Percentiles rank a stretch among this genome's conserved stretches.
Evolutionary conservation across 2,113 vertebrate genomes (phyloP).

Genomic region (Arenaria interpres): DNA sequence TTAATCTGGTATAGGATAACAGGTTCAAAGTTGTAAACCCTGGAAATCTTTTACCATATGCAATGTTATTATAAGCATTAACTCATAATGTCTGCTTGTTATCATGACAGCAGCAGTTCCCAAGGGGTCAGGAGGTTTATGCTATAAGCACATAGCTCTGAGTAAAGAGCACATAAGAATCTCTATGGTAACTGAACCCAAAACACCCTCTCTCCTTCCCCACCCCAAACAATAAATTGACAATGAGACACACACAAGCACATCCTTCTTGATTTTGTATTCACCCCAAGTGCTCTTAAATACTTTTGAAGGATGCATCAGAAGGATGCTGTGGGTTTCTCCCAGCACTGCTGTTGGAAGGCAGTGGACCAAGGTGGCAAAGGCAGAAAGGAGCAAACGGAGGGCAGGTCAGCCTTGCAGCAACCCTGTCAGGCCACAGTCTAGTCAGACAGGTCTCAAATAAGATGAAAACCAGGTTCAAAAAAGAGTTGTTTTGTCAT

Average conservation of each 20-base stretch:
- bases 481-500: neutral
- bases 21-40: constrained; percentile 78
- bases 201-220: neutral
- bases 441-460: neutral
- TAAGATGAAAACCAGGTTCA: rapidly evolving
- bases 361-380: neutral
- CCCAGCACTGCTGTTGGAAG: rapidly evolving
- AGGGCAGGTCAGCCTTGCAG: rapidly evolving
- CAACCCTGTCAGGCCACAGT: neutral
- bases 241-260: neutral
- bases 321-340: neutral
- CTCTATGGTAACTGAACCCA: neutral
- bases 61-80: constrained; percentile 52
- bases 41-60: constrained; percentile 75
- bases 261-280: neutral
- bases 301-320: neutral
- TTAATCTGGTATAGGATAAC: constrained; percentile 55
- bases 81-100: neutral
- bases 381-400: neutral
- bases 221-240: neutral
- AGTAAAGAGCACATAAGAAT: neutral
- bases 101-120: neutral
- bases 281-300: neutral
- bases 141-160: neutral
- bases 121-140: neutral